These are phyloP conservation scores for Drosophila biarmipes DNA, from an alignment of 1,140 invertebrate species.

Conservation along the genomic window DNA sequence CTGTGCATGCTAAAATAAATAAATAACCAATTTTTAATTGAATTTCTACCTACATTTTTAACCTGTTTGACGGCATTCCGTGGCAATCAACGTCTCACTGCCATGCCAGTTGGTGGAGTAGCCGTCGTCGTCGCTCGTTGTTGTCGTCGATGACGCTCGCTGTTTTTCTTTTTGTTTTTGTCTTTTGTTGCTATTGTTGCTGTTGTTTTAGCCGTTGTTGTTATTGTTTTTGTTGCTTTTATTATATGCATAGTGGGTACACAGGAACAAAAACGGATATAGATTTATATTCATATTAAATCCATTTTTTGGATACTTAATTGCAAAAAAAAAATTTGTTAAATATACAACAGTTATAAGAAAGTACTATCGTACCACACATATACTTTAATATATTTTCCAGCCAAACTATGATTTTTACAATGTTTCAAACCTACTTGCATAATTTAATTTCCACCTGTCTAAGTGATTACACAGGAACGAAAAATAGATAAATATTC, in stretches of 20 bases:
- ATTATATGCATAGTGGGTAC: conserved; percentile 72
- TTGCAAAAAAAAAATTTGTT: too few species aligned
- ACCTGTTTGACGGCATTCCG: conserved; percentile 84
- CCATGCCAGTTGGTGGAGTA: conserved; percentile 65
- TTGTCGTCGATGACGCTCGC: conserved; percentile 62
- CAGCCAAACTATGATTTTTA: too few species aligned
- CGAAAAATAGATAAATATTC: too few species aligned
- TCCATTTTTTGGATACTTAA: too few species aligned
- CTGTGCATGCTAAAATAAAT: conserved; percentile 82
- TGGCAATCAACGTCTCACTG: conserved; percentile 80
- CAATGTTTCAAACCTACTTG: too few species aligned
- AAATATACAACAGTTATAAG: too few species aligned
- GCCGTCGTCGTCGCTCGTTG: conserved; percentile 53
- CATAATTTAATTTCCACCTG: too few species aligned
- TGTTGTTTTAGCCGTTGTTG: conserved; percentile 49
- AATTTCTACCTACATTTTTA: conserved; percentile 84
- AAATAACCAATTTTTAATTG: conserved; percentile 84
- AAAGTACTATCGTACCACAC: too few species aligned
- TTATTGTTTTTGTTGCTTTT: conserved; percentile 55
- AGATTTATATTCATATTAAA: too few species aligned
- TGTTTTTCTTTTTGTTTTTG: conserved; percentile 30
- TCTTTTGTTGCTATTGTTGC: conserved; percentile 19
- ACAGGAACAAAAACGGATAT: not conserved
- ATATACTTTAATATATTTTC: too few species aligned
- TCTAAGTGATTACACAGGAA: conserved; percentile 44